Conservation (phyloP, 2,797 vertebrate species). For the Neosilurus hyrtlii region DNA sequence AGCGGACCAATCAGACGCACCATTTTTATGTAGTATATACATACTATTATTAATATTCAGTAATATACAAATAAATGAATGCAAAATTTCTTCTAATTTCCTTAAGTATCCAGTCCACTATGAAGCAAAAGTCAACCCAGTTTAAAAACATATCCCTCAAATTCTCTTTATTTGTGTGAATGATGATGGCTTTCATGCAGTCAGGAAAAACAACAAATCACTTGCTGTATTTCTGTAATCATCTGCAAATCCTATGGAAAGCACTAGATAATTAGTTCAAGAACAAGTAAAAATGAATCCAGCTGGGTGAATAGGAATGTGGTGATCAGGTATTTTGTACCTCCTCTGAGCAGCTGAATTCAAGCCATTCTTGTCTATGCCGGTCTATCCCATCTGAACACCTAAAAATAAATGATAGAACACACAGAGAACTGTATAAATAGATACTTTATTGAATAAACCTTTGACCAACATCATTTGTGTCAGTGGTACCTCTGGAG, state of each 20-base stretch:
- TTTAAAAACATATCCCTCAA: neutral
- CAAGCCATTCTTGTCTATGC: conserved; percentile 89
- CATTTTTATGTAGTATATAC: no score
- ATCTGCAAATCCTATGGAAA: neutral
- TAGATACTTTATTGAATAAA: neutral
- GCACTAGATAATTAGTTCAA: neutral
- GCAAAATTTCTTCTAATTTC: neutral
- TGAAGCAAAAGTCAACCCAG: neutral
- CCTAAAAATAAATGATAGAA: conserved; percentile 64
- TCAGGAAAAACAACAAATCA: neutral
- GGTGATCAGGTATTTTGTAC: conserved; percentile 65
- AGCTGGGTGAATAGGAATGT: neutral
- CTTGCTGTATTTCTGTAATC: neutral
- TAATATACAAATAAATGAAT: neutral
- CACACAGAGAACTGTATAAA: neutral
- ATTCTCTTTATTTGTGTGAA: neutral
- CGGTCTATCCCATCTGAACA: conserved; percentile 93
- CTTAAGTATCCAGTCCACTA: neutral
- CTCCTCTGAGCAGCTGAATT: conserved; percentile 86
- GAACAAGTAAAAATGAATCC: neutral
- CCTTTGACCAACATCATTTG: no score
- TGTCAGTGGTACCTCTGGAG: conserved; percentile 80
- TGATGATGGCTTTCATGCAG: neutral
- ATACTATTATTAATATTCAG: neutral
- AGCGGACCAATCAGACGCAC: no score